Base-by-base conservation (phyloP, 1,140 invertebrate genomes). In the Drosophila persimilis region DNA sequence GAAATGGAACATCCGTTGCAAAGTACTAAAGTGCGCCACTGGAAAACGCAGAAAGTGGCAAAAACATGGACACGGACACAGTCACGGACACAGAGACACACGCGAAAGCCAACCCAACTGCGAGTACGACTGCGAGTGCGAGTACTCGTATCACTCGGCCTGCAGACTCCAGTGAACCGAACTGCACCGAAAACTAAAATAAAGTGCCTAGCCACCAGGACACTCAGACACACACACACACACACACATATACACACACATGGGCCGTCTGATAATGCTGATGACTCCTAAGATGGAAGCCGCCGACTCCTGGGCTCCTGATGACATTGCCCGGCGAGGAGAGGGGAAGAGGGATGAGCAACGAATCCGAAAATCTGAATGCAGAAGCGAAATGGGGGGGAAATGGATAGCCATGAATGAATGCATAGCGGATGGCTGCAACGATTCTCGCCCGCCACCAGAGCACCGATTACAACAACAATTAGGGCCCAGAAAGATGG, bases 1-100 rank as follows among this genome's bases (percentile, higher is more conserved):
- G 83, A 88, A 86, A 86, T 86, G 77, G 77, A 86, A 88, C 81
- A 78, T 86, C 81, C 83, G 74, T 46, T 67, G 59, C 45, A 52
- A 64, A 55, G 64, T 60, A 59, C 15, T 47, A 67, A 53, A 75
- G 69, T 63, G 45, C 22, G 43, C 41, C 39, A 53, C 22, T 62
- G 73, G 20, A 63, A 69, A 46, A 59, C 54, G 41, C 70, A 29
- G 20, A 47, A 24, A 26, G 41, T 35, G 62, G 45, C 39, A 47
- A 53, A 55, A 83, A 61, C 53, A 62, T 26, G 54, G 62, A 64
- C 45, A 52, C 46, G 55, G 61, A 51, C 20, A 20, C 20, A 20
- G 20, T 57, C 53, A 62, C 26, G 53, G 61, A 58, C 45, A 52
- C 52, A 51, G 61, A n/a, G 69, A 56, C 62, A 74, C 71, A 65